Evolutionary conservation across 1,140 invertebrate species (phyloP), one percentile per base, ranked within the genome.

Genomic region (Belonocnema kinseyi): DNA sequence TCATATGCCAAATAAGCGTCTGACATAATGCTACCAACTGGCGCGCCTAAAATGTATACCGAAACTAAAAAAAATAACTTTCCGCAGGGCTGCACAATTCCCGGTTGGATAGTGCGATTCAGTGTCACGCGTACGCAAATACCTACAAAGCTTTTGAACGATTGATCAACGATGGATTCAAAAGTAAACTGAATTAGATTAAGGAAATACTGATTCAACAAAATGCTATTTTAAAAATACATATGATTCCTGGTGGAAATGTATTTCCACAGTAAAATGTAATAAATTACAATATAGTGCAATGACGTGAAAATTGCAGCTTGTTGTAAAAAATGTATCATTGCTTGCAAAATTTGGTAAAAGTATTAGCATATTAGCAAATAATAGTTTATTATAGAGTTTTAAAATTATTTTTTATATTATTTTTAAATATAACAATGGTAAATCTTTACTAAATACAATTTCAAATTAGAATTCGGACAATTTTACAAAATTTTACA

Each of bases 31-130:
- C 14, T 16, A 40, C 61, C 6, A 66, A 66, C 61, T 66, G 26
- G 40, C 33, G 61, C 61, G 33, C 61, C 61, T 66, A 66, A 66
- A 66, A 66, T 66, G 33, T 66, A 40, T 33, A 66, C 61, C 13
- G 6, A 66, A 66, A 66, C 14, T 40, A 40, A 40, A 66, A 40
- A 56, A 66, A 66, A n/a, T 66, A 66, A 66, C 26, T 66, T 66
- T 66, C 40, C 26, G n/a, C 33, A 66, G 33, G 21, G 33, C 61
- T 66, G 61, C 61, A 74, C 77, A 84, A 79, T 79, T 78, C 77
- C 82, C 81, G 81, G 82, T 82, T 81, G 80, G 83, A 83, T 80
- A 86, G 85, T 85, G 85, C 85, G 81, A 80, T 86, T 85, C 85
- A 75, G 71, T 86, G 85, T 86, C 73, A 82, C 50, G 79, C 80